Conservation (phyloP, 2,888 invertebrate species). For the Paralinhomoeus sp. region DNA sequence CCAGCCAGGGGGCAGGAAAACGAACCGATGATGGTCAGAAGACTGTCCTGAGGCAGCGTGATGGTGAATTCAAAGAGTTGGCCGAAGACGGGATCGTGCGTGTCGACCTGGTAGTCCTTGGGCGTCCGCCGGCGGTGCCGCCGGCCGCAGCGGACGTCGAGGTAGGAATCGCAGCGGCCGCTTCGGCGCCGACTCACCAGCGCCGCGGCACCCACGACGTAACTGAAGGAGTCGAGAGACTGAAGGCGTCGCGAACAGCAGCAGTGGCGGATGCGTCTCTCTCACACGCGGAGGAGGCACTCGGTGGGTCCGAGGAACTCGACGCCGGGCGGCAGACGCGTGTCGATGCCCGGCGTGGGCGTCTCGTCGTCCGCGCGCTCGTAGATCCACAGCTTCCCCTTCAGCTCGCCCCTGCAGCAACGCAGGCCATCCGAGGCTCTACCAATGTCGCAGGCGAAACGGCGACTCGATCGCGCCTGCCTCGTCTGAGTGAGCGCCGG, state of each 20-base stretch:
- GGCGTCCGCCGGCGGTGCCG: conserved; percentile 15
- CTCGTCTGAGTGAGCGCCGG: background rate
- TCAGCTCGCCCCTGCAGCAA: conserved; percentile 37
- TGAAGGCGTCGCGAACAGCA: too few relatives aligned
- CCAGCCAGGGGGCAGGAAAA: background rate
- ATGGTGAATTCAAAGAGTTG: conserved; percentile 30
- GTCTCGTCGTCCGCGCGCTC: background rate
- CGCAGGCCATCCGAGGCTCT: too few relatives aligned
- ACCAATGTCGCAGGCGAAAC: too few relatives aligned
- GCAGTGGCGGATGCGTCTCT: too few relatives aligned
- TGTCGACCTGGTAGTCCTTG: conserved; percentile 29
- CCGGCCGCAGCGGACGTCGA: conserved; percentile 12
- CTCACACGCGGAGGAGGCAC: background rate
- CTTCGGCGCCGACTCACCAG: conserved; percentile 7
- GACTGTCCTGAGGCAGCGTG: background rate
- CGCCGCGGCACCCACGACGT: conserved; percentile 15
- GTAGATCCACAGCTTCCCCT: conserved; percentile 23
- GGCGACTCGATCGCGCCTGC: too few relatives aligned
- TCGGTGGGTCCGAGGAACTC: background rate
- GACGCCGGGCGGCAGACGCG: background rate
- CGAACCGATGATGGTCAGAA: conserved; percentile 16
- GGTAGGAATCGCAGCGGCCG: conserved; percentile 17
- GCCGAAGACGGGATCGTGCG: conserved; percentile 31
- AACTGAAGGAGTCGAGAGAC: too few relatives aligned
- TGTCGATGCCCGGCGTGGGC: background rate